Evolutionary conservation across 2,113 vertebrate species (phyloP).

Genomic region (Pygoscelis antarcticus): DNA sequence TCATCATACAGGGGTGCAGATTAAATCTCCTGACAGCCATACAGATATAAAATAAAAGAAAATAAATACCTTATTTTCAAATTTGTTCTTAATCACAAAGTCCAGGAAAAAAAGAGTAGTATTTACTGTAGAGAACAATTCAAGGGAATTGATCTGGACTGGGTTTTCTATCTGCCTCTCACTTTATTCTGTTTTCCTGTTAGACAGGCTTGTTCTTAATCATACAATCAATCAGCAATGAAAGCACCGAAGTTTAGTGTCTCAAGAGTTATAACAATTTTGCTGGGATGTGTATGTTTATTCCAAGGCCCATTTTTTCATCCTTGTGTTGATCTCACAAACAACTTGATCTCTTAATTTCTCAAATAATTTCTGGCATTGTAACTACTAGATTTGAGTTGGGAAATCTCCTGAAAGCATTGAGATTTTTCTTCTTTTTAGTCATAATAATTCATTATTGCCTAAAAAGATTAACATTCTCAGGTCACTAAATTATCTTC

Average conservation of each 20-base stretch:
- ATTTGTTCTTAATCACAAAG: not conserved
- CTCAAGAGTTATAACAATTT: not conserved
- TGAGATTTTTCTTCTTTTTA: not conserved
- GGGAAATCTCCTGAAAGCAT: not conserved
- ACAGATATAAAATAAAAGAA: not conserved
- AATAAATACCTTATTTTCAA: not conserved
- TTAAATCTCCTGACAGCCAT: not conserved
- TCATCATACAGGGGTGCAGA: not conserved
- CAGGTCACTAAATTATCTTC: not conserved
- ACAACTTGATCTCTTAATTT: not conserved
- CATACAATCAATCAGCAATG: not conserved
- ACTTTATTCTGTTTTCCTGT: not conserved
- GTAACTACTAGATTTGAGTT: not conserved
- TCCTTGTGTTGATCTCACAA: not conserved
- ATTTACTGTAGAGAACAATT: not conserved
- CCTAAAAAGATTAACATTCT: not conserved
- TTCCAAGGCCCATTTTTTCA: not conserved
- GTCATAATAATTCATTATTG: not conserved
- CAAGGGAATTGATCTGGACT: not conserved
- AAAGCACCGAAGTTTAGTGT: not conserved
- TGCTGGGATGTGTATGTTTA: not conserved
- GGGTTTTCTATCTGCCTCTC: not conserved
- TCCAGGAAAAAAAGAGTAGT: no score
- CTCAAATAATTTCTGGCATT: not conserved
- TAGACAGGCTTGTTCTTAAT: not conserved